These are phyloP conservation scores for Scartelaos histophorus DNA, from an alignment of 2,113 vertebrate genomes.

Conservation along the genomic window DNA sequence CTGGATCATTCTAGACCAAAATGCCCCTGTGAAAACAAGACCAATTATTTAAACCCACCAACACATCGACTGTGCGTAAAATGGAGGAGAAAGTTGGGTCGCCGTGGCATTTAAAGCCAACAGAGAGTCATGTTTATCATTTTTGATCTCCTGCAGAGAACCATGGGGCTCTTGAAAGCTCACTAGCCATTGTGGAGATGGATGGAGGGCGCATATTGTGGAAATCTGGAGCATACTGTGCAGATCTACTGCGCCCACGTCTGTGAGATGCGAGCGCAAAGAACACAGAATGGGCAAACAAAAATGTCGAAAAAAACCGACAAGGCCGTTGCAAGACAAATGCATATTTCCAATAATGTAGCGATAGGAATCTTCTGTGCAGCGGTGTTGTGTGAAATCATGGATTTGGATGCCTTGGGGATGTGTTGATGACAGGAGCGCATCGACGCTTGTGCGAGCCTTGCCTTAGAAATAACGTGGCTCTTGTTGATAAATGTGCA, in stretches of 20 bases:
- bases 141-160: conserved; percentile 23
- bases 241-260: conserved; percentile 64
- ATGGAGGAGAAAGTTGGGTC: not conserved
- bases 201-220: conserved; percentile 23
- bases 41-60: not conserved
- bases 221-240: conserved; percentile 46
- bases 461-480: conserved; percentile 1
- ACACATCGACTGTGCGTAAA: not conserved
- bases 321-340: not conserved
- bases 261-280: conserved; percentile 34
- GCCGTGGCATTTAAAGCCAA: conserved; percentile 5
- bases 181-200: conserved; percentile 37
- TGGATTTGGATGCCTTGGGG: conserved; percentile 27
- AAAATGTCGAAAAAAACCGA: not conserved
- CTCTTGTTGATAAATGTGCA: conserved; percentile 26
- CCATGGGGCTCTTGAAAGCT: conserved; percentile 35
- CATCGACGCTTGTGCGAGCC: conserved; percentile 30
- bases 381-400: conserved; percentile 13
- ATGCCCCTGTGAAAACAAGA: conserved; percentile 37
- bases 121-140: conserved; percentile 9
- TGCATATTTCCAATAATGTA: not conserved
- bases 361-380: not conserved
- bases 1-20: conserved; percentile 25
- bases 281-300: not conserved
- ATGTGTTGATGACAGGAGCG: conserved; percentile 23